phyloP scores from a whole-genome alignment of 2,888 invertebrate genomes.

The Pyrrhia umbra region DNA sequence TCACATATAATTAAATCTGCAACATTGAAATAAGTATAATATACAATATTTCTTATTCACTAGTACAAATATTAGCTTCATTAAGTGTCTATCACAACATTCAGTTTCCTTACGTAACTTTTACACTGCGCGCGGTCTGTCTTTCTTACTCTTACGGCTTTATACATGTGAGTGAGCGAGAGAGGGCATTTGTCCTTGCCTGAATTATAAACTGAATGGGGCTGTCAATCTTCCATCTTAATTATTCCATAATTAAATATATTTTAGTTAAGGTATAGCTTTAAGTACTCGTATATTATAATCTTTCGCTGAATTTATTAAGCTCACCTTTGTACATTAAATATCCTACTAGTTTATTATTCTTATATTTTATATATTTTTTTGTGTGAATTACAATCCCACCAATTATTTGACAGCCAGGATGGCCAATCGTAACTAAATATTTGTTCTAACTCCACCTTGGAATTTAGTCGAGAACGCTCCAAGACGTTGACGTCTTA shows the following conservation, averaged over 20 bases:
- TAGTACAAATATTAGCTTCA: slow-evolving; percentile 79
- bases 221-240: neutral
- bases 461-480: neutral
- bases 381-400: slow-evolving; percentile 17
- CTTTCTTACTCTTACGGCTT: slow-evolving; percentile 46
- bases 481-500: neutral
- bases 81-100: slow-evolving; percentile 88
- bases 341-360: slow-evolving; percentile 31
- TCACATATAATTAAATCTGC: slow-evolving; percentile 85
- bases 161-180: slow-evolving; percentile 35
- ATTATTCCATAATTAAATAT: slow-evolving; percentile 10
- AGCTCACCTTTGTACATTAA: slow-evolving; percentile 51
- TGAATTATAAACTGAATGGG: neutral
- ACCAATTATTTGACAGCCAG: neutral
- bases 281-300: slow-evolving; percentile 15
- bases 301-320: slow-evolving; percentile 42
- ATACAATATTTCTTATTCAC: slow-evolving; percentile 73
- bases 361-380: slow-evolving; percentile 24
- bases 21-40: slow-evolving; percentile 84
- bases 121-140: slow-evolving; percentile 58
- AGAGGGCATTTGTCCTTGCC: neutral
- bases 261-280: slow-evolving; percentile 13
- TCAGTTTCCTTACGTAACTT: slow-evolving; percentile 80
- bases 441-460: neutral
- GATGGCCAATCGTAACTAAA: neutral